Conservation (phyloP, 92 coral and sea anemone genomes). For the Actinernus sp. region DNA sequence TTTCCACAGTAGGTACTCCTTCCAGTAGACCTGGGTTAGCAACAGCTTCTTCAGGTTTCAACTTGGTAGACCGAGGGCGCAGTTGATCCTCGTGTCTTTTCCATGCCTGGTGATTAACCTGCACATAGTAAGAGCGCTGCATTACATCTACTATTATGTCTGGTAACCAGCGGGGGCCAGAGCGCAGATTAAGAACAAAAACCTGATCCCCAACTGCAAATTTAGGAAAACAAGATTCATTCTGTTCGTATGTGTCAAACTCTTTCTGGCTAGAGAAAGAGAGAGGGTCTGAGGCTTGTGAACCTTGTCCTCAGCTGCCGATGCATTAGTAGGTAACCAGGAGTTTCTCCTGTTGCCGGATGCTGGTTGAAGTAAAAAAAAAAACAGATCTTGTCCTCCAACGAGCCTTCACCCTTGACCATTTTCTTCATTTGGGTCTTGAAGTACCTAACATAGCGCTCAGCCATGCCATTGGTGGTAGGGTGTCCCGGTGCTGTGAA, state of each 20-base stretch:
- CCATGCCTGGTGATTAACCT: constrained; percentile 10
- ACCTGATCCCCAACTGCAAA: constrained; percentile 10
- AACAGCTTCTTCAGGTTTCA: neutral
- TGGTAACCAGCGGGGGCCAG: constrained; percentile 22
- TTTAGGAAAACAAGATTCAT: neutral
- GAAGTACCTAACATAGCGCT: constrained; percentile 45
- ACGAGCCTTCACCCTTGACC: constrained; percentile 15
- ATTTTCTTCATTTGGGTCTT: constrained; percentile 23
- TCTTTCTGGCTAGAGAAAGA: constrained; percentile 9
- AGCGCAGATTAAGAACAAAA: constrained; percentile 2
- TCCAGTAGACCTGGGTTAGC: too few species aligned
- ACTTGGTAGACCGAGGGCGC: constrained; percentile 6
- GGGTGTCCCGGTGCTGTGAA: constrained; percentile 40
- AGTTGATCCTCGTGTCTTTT: constrained; percentile 21
- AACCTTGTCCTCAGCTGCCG: constrained; percentile 17
- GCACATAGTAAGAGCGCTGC: constrained; percentile 17
- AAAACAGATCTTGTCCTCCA: constrained; percentile 29
- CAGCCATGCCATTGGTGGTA: constrained; percentile 51
- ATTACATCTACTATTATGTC: constrained; percentile 1
- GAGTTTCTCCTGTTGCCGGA: constrained; percentile 28
- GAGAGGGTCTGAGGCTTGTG: constrained; percentile 5
- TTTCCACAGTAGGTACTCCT: too few species aligned
- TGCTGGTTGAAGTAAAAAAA: constrained; percentile 41
- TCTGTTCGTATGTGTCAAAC: constrained; percentile 10
- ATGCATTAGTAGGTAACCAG: constrained; percentile 20